Base-by-base conservation (phyloP, 2,797 vertebrate genomes). In the Gadopsis bispinosus region DNA sequence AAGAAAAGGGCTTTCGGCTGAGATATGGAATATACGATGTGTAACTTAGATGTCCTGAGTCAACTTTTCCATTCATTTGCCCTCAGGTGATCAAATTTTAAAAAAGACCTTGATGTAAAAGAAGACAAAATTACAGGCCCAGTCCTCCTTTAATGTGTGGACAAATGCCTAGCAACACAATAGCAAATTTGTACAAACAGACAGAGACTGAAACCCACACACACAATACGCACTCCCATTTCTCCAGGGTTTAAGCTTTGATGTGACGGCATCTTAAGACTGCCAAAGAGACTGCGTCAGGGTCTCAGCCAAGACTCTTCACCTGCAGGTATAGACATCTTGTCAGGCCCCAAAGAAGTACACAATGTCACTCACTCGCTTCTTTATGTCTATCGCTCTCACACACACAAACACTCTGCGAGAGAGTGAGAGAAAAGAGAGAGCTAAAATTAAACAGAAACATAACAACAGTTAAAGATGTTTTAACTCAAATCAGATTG, bases 281-380 rank as follows among this genome's bases (percentile, higher is more conserved):
- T 91, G 78, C 61, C 83, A 92, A 92, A 88, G 87, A 94, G 93
- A 86, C 87, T 79, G 79, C 89, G 91, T 85, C 69, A 69, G 59
- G 77, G 76, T 88, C 94, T 91, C 79, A 91, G 80, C 87, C 87
- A 85, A 86, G 81, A 80, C 82, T 94, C 87, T 94, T 95, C 91
- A 92, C 93, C 94, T 94, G 91, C 85, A 93, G 91, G 91, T 88
- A 93, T 78, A 94, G 87, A 87, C 81, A 87, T 91, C 90, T 89
- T 92, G 87, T 93, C 89, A 91, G 84, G 53, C 48, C 77, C 65
- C 60, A 72, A 74, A 79, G 26, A 86, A 29, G n/a, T 22, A 26
- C 5, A 45, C 48, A 79, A 37, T 33, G 35, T 72, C 60, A 58
- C 66, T 67, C 55, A 41, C 31, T 60, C 2, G 12, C 35, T 64